Percentiles rank a stretch among this genome's conserved stretches.
Conservation (phyloP, 2,888 invertebrate species). For the Nudaria mundana region DNA sequence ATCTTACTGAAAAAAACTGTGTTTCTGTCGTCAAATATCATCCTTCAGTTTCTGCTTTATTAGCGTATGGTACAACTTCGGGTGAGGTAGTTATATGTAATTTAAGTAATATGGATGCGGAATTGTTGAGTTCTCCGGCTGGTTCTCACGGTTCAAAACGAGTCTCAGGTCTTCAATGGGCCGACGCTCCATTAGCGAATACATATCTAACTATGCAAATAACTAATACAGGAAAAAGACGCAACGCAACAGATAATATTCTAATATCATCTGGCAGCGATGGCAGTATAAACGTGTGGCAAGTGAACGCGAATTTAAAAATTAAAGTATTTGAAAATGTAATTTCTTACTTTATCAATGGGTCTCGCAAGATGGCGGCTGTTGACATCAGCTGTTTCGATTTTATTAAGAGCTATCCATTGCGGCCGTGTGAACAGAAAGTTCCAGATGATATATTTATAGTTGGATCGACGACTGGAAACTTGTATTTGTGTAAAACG, state of each 20-base stretch:
- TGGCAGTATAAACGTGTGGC: constrained; percentile 62
- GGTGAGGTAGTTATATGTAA: constrained; percentile 66
- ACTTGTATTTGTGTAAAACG: constrained; percentile 51
- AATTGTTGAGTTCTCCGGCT: constrained; percentile 50
- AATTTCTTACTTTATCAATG: constrained; percentile 50
- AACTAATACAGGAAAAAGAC: constrained; percentile 50
- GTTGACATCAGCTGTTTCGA: constrained; percentile 66
- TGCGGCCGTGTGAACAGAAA: constrained; percentile 50
- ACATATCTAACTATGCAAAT: constrained; percentile 56
- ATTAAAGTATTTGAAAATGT: constrained; percentile 51
- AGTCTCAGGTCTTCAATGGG: constrained; percentile 57
- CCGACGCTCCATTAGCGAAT: constrained; percentile 50
- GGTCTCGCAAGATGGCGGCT: constrained; percentile 39
- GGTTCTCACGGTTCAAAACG: constrained; percentile 57
- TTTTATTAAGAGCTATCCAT: constrained; percentile 52
- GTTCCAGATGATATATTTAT: constrained; percentile 56
- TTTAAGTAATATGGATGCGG: constrained; percentile 42
- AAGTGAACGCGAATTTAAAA: constrained; percentile 52
- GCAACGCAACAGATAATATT: constrained; percentile 59
- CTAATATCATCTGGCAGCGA: constrained; percentile 49
- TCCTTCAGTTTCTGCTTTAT: constrained; percentile 48
- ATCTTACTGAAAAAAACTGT: constrained; percentile 63
- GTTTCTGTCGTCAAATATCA: constrained; percentile 59
- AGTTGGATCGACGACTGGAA: constrained; percentile 56
- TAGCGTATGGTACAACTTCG: constrained; percentile 63